Evolutionary conservation across 1,140 invertebrate genomes (phyloP), one percentile per base, ranked within the genome.

Genomic region (Drosophila leontia): DNA sequence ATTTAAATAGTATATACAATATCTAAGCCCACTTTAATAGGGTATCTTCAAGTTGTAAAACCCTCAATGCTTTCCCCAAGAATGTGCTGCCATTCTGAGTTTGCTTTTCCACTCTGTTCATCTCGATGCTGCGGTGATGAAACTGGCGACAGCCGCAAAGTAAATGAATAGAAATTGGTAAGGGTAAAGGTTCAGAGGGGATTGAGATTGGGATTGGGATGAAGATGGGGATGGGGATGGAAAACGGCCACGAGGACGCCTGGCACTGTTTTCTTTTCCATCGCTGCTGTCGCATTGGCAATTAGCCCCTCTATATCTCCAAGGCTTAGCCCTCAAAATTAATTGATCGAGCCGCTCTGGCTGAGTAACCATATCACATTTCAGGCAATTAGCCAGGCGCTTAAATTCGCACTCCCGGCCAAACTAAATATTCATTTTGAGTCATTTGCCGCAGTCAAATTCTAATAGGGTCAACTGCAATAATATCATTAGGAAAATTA

Each of bases 401-500:
- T 78, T 80, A 58, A 68, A 71, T 78, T 87, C 69, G 44, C 42
- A 45, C 75, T 48, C 67, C 41, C 26, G 34, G 42, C 44, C 26
- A 44, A 71, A 67, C 84, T 87, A 87, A 84, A 87, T 88, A 84
- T 91, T 91, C 86, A 90, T 90, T 90, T 86, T 90, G 82, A 90
- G 67, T 91, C 85, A 90, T 90, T 91, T 91, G 60, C 78, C 63
- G 47, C 85, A 82, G 75, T 90, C 82, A 75, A 90, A 90, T 85
- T 90, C 82, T 70, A 90, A 90, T 90, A 85, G 85, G 85, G 85
- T 91, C 85, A 90, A 90, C 84, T 90, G 85, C 86, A 90, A 90
- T 90, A 90, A 90, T 90, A 90, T 90, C 85, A 90, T 90, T 91
- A 90, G 78, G 85, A 91, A 90, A 90, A 90, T 90, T 90, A 90